Evolutionary conservation across 2,888 invertebrate species (phyloP).

Genomic region (Leptopilina myrica): DNA sequence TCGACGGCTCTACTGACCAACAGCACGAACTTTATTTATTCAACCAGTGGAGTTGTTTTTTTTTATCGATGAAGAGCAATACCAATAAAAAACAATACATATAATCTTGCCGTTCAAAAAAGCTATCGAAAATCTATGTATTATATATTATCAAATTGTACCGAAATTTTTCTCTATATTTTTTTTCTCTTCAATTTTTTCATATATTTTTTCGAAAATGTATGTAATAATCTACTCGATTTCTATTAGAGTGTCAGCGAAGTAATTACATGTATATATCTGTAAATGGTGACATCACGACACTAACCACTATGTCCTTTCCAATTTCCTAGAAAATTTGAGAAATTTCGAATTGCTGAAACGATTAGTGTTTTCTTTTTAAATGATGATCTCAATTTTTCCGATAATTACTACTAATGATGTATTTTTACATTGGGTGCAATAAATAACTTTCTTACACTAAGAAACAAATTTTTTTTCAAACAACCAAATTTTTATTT

Average conservation of each 20-base stretch:
- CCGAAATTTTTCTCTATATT: too few relatives aligned
- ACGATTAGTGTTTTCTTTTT: background rate
- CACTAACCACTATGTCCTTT: background rate
- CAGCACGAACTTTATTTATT: constrained; percentile 16
- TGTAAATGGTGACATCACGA: background rate
- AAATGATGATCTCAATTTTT: background rate
- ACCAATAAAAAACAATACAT: background rate
- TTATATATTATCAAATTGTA: too few relatives aligned
- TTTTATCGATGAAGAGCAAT: background rate
- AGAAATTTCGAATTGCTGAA: background rate
- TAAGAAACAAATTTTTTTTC: too few relatives aligned
- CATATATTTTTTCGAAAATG: too few relatives aligned
- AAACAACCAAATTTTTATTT: too few relatives aligned
- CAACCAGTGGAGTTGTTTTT: background rate
- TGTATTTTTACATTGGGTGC: too few relatives aligned
- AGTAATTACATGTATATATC: too few relatives aligned
- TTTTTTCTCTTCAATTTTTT: too few relatives aligned
- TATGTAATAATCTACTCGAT: background rate
- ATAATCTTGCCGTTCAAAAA: too few relatives aligned
- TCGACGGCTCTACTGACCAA: constrained; percentile 29
- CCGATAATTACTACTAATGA: background rate
- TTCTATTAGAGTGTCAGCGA: too few relatives aligned
- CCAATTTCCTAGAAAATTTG: constrained; percentile 5
- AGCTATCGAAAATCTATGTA: too few relatives aligned
- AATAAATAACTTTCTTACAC: too few relatives aligned